phyloP scores from a whole-genome alignment of 2,888 invertebrate species.

The Monopis laevigella region DNA sequence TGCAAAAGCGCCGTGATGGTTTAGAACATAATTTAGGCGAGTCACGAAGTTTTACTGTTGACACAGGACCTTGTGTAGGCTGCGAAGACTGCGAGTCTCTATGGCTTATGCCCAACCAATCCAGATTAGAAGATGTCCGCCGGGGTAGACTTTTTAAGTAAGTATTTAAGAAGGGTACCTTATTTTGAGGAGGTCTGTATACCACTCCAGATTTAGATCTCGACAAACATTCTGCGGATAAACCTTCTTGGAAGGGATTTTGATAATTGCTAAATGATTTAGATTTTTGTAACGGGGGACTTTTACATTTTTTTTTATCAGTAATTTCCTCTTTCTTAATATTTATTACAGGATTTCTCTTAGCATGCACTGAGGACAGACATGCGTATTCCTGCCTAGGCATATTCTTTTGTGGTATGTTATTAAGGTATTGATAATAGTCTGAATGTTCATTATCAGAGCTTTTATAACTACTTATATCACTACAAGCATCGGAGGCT shows the following conservation, averaged over 20 bases:
- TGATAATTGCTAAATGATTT: slow-evolving; percentile 37
- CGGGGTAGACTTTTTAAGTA: slow-evolving; percentile 60
- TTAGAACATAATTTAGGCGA: slow-evolving; percentile 29
- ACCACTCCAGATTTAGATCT: slow-evolving; percentile 50
- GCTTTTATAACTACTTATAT: slow-evolving; percentile 62
- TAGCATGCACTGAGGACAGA: too few relatives aligned
- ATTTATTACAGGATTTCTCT: neutral
- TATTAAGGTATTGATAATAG: too few relatives aligned
- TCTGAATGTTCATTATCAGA: slow-evolving; percentile 63
- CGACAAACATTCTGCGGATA: slow-evolving; percentile 25
- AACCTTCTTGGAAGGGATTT: slow-evolving; percentile 17
- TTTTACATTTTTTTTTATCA: neutral
- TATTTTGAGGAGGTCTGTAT: slow-evolving; percentile 50
- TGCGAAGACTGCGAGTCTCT: slow-evolving; percentile 32
- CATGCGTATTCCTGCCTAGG: too few relatives aligned
- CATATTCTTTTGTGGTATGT: too few relatives aligned
- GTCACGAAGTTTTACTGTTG: slow-evolving; percentile 27
- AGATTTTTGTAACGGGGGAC: slow-evolving; percentile 41
- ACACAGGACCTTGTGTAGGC: slow-evolving; percentile 29
- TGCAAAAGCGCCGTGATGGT: slow-evolving; percentile 28
- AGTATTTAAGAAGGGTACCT: slow-evolving; percentile 59
- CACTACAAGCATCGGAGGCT: slow-evolving; percentile 46
- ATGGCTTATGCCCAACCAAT: slow-evolving; percentile 46
- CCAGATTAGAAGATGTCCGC: slow-evolving; percentile 46
- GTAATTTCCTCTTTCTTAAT: neutral